Percentiles rank a stretch among this genome's conserved stretches.
Conservation (phyloP, 2,888 invertebrate genomes). For the Drosophila infuscata region DNA sequence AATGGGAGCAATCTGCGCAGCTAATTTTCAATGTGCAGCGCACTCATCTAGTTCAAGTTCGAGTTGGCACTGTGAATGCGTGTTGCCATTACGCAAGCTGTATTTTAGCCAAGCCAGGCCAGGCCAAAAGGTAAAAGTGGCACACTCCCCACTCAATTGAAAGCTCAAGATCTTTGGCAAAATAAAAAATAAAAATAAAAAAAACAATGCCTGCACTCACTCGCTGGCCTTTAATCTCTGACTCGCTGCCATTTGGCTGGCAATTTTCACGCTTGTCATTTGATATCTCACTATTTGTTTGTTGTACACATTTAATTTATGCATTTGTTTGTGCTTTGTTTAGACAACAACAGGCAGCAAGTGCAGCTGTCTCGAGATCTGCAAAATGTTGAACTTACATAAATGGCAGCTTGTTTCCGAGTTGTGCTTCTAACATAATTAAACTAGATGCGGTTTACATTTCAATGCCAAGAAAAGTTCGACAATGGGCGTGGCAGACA, state of each 20-base stretch:
- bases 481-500: conserved; percentile 24
- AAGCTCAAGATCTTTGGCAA: conserved; percentile 15
- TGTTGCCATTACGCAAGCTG: conserved; percentile 1
- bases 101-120: conserved; percentile 34
- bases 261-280: conserved; percentile 73
- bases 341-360: conserved; percentile 36
- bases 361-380: conserved; percentile 49
- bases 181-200: background rate
- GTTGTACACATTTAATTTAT: conserved; percentile 59
- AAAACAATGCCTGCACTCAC: conserved; percentile 10
- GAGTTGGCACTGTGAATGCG: conserved; percentile 52
- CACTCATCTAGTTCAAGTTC: conserved; percentile 74
- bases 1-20: conserved; percentile 72
- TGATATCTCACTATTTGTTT: conserved; percentile 61
- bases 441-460: conserved; percentile 18
- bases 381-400: conserved; percentile 77
- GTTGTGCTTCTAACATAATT: conserved; percentile 12
- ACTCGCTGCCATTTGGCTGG: conserved; percentile 36
- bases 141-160: conserved; percentile 13
- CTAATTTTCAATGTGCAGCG: conserved; percentile 67
- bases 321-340: conserved; percentile 59
- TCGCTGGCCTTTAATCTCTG: conserved; percentile 66
- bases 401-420: conserved; percentile 72
- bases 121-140: conserved; percentile 63
- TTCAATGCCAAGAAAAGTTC: conserved; percentile 47